Percentiles rank a stretch among this genome's conserved stretches.
Evolutionary conservation across 1,140 invertebrate species (phyloP).

Genomic region (Drosophila suzukii): DNA sequence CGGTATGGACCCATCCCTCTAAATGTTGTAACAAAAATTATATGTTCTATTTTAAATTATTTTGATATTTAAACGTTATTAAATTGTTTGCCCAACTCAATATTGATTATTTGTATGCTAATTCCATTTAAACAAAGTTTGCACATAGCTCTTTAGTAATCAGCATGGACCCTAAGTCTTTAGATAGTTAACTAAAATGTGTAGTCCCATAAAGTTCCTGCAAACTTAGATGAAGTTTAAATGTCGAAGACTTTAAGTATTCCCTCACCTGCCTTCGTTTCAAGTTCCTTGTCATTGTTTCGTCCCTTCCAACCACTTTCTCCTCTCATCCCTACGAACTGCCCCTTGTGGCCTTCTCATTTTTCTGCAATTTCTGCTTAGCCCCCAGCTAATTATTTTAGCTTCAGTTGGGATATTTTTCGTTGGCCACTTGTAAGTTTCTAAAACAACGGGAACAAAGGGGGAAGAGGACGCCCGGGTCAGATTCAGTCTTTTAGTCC

Average conservation of each 20-base stretch:
- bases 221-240: not conserved
- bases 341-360: constrained; percentile 30
- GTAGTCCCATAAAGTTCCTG: not conserved
- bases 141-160: not conserved
- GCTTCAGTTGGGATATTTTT: constrained; percentile 29
- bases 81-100: no score
- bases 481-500: constrained; percentile 7
- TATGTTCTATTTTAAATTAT: no score
- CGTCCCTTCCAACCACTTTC: not conserved
- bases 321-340: constrained; percentile 24
- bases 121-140: no score
- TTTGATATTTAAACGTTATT: no score
- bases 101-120: no score
- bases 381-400: constrained; percentile 52
- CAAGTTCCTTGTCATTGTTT: constrained; percentile 1
- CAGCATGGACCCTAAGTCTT: no score
- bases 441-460: constrained; percentile 15
- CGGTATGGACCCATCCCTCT: no score
- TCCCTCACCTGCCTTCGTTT: constrained; percentile 4
- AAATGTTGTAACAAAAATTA: no score
- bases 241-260: constrained; percentile 1
- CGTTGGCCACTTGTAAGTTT: constrained; percentile 46
- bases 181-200: no score
- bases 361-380: constrained; percentile 24
- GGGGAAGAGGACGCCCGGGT: constrained; percentile 8